phyloP scores from a whole-genome alignment of 2,888 invertebrate genomes.

The Andrena haemorrhoa region DNA sequence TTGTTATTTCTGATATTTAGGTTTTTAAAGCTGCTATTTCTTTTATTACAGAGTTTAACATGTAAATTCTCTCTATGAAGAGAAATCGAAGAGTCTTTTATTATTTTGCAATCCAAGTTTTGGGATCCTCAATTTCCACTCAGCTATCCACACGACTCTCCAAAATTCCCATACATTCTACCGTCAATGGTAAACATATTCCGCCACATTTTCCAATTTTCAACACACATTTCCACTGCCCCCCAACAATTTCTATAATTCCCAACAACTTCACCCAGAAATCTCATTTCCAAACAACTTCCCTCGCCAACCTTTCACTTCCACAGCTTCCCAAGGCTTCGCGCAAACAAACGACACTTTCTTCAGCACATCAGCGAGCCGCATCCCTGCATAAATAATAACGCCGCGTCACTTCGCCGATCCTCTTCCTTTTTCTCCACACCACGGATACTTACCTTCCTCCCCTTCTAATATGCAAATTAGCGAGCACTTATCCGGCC shows the following conservation, averaged over 20 bases:
- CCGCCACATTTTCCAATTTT: too few relatives aligned
- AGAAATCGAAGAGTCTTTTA: background rate
- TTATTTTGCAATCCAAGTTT: background rate
- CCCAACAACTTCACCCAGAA: too few relatives aligned
- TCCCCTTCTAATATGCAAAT: constrained; percentile 15
- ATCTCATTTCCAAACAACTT: background rate
- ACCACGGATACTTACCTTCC: background rate
- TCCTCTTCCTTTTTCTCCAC: background rate
- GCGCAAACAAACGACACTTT: background rate
- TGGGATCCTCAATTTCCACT: too few relatives aligned
- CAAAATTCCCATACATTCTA: too few relatives aligned
- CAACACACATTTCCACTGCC: too few relatives aligned
- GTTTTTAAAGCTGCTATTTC: too few relatives aligned
- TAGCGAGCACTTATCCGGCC: constrained; percentile 29
- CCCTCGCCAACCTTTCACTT: background rate
- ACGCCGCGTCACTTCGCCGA: background rate
- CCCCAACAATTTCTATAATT: too few relatives aligned
- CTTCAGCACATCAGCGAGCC: background rate
- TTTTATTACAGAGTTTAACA: too few relatives aligned
- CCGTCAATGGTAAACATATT: too few relatives aligned
- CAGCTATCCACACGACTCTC: too few relatives aligned
- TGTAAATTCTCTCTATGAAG: too few relatives aligned
- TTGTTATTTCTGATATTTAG: too few relatives aligned
- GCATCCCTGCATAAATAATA: background rate
- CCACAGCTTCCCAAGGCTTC: background rate